Conservation (phyloP, 2,888 invertebrate genomes). For the Tetropium fuscum region DNA sequence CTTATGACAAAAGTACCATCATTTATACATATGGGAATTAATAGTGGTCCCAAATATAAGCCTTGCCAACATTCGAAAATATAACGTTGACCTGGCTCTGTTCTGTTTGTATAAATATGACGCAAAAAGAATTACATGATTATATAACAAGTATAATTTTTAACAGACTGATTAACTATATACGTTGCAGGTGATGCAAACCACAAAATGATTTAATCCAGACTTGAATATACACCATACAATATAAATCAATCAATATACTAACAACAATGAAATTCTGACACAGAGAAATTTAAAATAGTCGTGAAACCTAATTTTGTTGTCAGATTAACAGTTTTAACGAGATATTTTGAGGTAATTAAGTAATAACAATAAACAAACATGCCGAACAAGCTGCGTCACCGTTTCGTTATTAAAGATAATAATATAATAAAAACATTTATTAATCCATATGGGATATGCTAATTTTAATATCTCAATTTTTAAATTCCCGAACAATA, state of each 20-base stretch:
- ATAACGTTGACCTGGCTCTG: no score
- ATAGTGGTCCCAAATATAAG: no score
- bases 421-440: neutral
- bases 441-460: neutral
- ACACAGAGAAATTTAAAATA: slow-evolving; percentile 4
- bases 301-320: neutral
- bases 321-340: slow-evolving; percentile 3
- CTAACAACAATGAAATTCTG: slow-evolving; percentile 1
- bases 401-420: neutral
- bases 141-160: no score
- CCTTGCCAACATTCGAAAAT: no score
- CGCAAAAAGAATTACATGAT: no score
- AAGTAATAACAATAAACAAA: slow-evolving; percentile 22
- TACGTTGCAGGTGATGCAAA: no score
- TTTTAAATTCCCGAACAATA: neutral
- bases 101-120: no score
- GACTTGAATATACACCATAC: no score
- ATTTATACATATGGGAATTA: no score
- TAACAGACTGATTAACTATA: no score
- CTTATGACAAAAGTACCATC: no score
- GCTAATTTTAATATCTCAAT: slow-evolving; percentile 12
- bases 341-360: slow-evolving; percentile 17
- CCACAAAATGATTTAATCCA: no score
- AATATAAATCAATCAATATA: slow-evolving; percentile 10
- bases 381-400: neutral